phyloP scores from a whole-genome alignment of 2,113 vertebrate genomes.

The Piaya cayana region DNA sequence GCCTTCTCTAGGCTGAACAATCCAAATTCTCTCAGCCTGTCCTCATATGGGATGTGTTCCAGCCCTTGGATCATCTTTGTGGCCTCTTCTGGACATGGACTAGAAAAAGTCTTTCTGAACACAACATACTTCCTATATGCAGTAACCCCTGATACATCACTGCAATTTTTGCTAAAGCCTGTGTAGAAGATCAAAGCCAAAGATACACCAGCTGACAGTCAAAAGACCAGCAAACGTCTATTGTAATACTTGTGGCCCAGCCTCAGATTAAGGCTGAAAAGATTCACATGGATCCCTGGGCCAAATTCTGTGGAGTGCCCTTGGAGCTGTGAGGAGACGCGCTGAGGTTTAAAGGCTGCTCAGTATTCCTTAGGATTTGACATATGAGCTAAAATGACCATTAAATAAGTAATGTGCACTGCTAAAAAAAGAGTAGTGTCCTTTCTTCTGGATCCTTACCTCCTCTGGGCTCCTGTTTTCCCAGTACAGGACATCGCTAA shows the following conservation, averaged over 20 bases:
- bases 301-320: not conserved
- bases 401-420: not conserved
- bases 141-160: not conserved
- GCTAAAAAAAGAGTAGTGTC: not conserved
- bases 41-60: too few relatives aligned
- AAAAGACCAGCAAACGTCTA: not conserved
- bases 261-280: not conserved
- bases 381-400: not conserved
- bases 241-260: not conserved
- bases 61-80: too few relatives aligned
- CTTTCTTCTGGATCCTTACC: not conserved
- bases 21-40: too few relatives aligned
- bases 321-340: not conserved
- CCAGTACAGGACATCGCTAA: not conserved
- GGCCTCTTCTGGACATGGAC: too few relatives aligned
- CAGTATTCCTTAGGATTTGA: not conserved
- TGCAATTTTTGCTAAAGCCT: not conserved
- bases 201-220: not conserved
- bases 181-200: not conserved
- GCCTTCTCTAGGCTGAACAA: too few relatives aligned
- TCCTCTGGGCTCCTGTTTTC: not conserved
- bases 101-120: not conserved
- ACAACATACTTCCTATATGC: not conserved
- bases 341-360: not conserved
- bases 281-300: not conserved